Conservation (phyloP, 2,113 vertebrate species). For the Polyodon spathula region DNA sequence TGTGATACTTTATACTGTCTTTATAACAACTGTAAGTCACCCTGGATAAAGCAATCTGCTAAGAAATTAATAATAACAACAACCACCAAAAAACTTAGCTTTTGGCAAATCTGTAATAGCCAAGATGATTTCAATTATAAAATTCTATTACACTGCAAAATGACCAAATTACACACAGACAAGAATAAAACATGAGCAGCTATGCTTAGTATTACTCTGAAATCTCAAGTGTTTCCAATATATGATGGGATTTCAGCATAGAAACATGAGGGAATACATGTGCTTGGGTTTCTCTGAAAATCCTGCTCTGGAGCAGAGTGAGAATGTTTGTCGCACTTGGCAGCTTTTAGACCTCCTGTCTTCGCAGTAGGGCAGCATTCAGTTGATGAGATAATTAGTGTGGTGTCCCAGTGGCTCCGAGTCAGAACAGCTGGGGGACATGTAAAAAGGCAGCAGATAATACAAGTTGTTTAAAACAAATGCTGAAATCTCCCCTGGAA, state of each 20-base stretch:
- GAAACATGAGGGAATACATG: not conserved
- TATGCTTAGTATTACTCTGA: too few relatives aligned
- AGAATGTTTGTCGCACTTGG: constrained; percentile 4
- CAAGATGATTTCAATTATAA: too few relatives aligned
- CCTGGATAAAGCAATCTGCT: too few relatives aligned
- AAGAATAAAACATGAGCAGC: constrained; percentile 51
- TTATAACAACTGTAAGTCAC: too few relatives aligned
- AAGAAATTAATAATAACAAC: too few relatives aligned
- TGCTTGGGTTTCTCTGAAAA: not conserved
- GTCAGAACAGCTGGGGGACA: not conserved
- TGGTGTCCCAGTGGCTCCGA: not conserved
- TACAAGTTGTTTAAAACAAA: not conserved
- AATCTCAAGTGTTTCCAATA: not conserved
- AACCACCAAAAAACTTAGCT: too few relatives aligned
- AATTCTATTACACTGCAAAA: too few relatives aligned
- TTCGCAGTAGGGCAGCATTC: constrained; percentile 4
- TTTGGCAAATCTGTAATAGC: too few relatives aligned
- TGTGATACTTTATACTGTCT: too few relatives aligned
- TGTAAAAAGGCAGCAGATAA: constrained; percentile 4
- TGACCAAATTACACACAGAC: constrained; percentile 47
- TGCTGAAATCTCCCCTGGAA: not conserved
- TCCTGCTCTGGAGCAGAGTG: not conserved
- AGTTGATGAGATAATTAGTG: constrained; percentile 3
- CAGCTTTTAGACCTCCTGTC: constrained; percentile 5
- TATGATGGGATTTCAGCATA: not conserved